Evolutionary conservation across 1,140 invertebrate species (phyloP).

Genomic region (Augochlora pura): DNA sequence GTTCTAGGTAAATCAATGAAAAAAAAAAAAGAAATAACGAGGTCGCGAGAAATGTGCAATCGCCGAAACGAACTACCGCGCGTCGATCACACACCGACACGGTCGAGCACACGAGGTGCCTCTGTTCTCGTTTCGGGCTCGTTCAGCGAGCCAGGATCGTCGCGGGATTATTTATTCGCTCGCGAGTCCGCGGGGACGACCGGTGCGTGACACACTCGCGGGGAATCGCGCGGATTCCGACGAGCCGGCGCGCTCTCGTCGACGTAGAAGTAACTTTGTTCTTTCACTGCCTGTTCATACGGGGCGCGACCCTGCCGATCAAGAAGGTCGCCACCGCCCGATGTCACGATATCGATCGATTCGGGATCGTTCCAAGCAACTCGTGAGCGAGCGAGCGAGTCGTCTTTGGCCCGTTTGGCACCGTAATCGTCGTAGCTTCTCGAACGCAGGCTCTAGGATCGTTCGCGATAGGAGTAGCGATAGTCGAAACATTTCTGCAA

Average conservation of each 20-base stretch:
- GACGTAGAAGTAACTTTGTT: slow-evolving; percentile 13
- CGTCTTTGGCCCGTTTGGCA: no score
- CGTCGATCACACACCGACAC: slow-evolving; percentile 6
- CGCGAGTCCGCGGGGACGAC: neutral
- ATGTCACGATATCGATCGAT: slow-evolving; percentile 36
- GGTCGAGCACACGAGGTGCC: slow-evolving; percentile 4
- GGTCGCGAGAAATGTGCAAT: slow-evolving; percentile 55
- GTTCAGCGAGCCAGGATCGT: neutral
- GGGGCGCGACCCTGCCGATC: neutral
- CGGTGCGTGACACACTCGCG: neutral
- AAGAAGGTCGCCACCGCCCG: neutral
- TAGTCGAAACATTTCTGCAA: slow-evolving; percentile 52
- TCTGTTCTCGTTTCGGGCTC: neutral
- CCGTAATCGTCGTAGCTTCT: no score
- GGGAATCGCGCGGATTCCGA: neutral
- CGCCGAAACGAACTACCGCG: slow-evolving; percentile 1
- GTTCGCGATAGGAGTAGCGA: slow-evolving; percentile 29
- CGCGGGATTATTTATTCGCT: neutral
- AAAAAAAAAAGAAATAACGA: no score
- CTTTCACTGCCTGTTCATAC: slow-evolving; percentile 39
- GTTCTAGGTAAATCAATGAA: slow-evolving; percentile 50
- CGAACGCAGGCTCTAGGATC: neutral
- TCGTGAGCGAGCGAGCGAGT: no score
- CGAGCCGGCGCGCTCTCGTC: slow-evolving; percentile 3
- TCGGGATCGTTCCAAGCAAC: slow-evolving; percentile 10